Percentiles rank a stretch among this genome's conserved stretches.
Conservation (phyloP, 2,888 invertebrate genomes). For the Chymomyza amoena region DNA sequence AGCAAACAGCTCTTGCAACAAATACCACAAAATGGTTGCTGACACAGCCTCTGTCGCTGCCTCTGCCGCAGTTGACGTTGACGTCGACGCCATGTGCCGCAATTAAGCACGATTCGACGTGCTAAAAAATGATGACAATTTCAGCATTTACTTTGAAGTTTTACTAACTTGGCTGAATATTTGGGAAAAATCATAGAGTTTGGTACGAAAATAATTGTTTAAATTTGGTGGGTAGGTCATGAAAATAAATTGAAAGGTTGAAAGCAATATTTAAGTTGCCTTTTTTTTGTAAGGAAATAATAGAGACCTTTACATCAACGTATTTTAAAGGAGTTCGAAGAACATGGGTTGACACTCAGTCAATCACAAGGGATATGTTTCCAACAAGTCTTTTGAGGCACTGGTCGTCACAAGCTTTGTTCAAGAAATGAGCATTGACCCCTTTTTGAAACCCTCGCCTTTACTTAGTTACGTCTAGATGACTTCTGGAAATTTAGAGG, state of each 20-base stretch:
- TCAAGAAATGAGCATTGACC: too few species aligned
- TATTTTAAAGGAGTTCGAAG: too few species aligned
- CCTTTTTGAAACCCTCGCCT: too few species aligned
- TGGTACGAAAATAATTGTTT: neutral
- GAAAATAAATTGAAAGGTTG: neutral
- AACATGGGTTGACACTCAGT: too few species aligned
- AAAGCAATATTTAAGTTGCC: neutral
- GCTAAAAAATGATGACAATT: slow-evolving; percentile 43
- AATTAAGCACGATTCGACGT: slow-evolving; percentile 53
- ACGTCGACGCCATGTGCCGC: slow-evolving; percentile 42
- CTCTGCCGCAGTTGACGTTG: slow-evolving; percentile 21
- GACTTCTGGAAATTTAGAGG: too few species aligned
- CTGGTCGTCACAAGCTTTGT: too few species aligned
- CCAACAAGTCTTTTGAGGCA: too few species aligned
- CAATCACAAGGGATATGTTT: too few species aligned
- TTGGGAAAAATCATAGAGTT: neutral
- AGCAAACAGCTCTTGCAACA: slow-evolving; percentile 42
- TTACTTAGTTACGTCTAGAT: too few species aligned
- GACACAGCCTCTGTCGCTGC: slow-evolving; percentile 15
- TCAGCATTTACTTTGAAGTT: slow-evolving; percentile 57
- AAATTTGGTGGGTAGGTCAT: neutral
- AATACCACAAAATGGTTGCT: slow-evolving; percentile 13
- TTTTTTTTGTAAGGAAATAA: neutral
- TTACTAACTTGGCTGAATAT: neutral
- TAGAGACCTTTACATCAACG: too few species aligned